Evolutionary conservation across 2,888 invertebrate species (phyloP).

Genomic region (Amphipyra berbera): DNA sequence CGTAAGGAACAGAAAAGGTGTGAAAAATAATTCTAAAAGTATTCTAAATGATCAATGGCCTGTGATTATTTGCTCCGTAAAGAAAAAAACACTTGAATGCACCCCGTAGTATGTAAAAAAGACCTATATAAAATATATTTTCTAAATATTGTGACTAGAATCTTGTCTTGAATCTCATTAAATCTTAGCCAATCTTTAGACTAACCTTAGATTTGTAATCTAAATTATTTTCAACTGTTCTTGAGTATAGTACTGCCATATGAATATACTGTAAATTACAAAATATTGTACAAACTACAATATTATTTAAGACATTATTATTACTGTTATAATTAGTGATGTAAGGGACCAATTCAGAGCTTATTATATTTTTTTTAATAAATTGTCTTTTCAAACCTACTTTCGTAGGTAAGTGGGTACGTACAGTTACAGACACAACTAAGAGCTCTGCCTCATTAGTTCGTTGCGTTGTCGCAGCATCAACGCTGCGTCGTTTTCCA

Average conservation of each 20-base stretch:
- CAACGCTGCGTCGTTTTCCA: too few species aligned
- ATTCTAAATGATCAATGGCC: too few species aligned
- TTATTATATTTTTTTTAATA: too few species aligned
- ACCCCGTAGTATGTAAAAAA: constrained; percentile 17
- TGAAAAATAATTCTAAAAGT: too few species aligned
- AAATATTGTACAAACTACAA: constrained; percentile 72
- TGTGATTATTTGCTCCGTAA: constrained; percentile 1
- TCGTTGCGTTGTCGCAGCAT: too few species aligned
- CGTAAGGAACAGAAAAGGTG: too few species aligned
- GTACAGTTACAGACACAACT: too few species aligned
- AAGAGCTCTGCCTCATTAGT: too few species aligned
- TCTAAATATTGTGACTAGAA: constrained; percentile 11
- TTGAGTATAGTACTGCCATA: constrained; percentile 68
- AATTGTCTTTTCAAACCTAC: too few species aligned
- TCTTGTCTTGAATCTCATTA: constrained; percentile 63
- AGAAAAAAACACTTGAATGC: constrained; percentile 11
- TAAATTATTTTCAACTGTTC: constrained; percentile 49
- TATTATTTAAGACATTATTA: constrained; percentile 47
- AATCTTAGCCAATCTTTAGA: constrained; percentile 69
- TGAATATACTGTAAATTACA: constrained; percentile 62
- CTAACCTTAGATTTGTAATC: constrained; percentile 40
- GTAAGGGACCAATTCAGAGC: constrained; percentile 29
- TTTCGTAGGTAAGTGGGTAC: too few species aligned
- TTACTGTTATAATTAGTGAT: constrained; percentile 20
- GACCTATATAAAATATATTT: not conserved